Evolutionary conservation across 1,140 invertebrate genomes (phyloP).

Genomic region (Orchesella cincta): DNA sequence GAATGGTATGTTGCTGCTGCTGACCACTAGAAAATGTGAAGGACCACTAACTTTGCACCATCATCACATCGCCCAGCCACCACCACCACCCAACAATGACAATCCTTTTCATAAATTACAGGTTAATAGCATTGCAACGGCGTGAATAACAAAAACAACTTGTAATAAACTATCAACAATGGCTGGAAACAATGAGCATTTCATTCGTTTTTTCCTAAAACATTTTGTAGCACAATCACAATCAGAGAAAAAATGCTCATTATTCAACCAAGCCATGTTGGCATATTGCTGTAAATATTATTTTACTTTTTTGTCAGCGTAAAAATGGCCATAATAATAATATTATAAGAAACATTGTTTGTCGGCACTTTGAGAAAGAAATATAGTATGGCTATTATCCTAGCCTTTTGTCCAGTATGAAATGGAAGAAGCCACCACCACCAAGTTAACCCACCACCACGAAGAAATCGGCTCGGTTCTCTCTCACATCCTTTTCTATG

Average conservation of each 20-base stretch:
- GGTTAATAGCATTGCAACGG: neutral
- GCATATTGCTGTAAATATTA: neutral
- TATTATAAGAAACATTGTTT: constrained; percentile 17
- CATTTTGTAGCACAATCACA: neutral
- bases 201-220: neutral
- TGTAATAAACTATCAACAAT: neutral
- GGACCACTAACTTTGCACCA: neutral
- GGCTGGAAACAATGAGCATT: neutral
- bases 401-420: too few relatives aligned
- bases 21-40: neutral
- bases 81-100: neutral
- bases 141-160: neutral
- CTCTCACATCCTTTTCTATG: neutral
- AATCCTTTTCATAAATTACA: constrained; percentile 16
- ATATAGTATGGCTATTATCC: too few relatives aligned
- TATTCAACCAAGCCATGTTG: neutral
- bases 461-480: neutral
- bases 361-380: constrained; percentile 19
- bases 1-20: too few relatives aligned
- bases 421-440: too few relatives aligned
- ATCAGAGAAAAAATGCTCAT: neutral
- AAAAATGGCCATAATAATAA: constrained; percentile 10
- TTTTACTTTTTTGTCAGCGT: neutral
- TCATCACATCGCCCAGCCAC: too few relatives aligned
- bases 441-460: neutral